Evolutionary conservation across 2,797 vertebrate genomes (phyloP), one percentile per base, ranked within the genome.

Genomic region (Meda fulgida): DNA sequence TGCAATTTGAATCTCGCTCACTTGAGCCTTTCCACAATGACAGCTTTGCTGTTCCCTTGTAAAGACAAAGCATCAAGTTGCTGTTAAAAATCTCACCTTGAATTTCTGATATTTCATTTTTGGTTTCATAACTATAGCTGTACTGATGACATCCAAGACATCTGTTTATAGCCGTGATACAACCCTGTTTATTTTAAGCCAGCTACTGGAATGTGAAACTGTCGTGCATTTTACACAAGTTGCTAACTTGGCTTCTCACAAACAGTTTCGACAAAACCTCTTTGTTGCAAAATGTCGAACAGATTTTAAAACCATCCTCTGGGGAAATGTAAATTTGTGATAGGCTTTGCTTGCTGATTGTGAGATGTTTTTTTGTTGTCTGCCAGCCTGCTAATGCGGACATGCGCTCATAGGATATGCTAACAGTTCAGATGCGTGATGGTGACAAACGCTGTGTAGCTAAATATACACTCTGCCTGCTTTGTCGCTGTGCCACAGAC

Each of bases 401-500:
- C 81, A 83, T 63, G 26, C 26, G 1, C 40, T 83, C 29, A 63
- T 73, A 65, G 31, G 58, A 76, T 51, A 77, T 53, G 40, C 31
- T 53, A 77, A 53, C 46, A 77, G 81, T 67, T 84, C 70, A 55
- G 48, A 7, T 78, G 73, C 5, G 55, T 72, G 71, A 29, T 80
- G 23, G 69, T 51, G n/a, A 79, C 84, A 65, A 14, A 51, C 1
- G 46, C 67, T 67, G 53, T 23, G 78, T n/a, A 34, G 53, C 77
- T 79, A 72, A 78, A 84, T 70, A 84, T 78, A 78, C 34, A 18
- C 46, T 83, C n/a, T 55, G 72, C 43, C 63, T 18, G 48, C 48
- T 78, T 53, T 84, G 60, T 77, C 26, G 63, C 69, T 72, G 58
- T 84, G 70, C 88, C 84, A 86, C 18, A 46, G 63, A 31, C 21